phyloP scores from a whole-genome alignment of 37 sponge, comb jelly and placozoan species.

The Petrosia ficiformis region DNA sequence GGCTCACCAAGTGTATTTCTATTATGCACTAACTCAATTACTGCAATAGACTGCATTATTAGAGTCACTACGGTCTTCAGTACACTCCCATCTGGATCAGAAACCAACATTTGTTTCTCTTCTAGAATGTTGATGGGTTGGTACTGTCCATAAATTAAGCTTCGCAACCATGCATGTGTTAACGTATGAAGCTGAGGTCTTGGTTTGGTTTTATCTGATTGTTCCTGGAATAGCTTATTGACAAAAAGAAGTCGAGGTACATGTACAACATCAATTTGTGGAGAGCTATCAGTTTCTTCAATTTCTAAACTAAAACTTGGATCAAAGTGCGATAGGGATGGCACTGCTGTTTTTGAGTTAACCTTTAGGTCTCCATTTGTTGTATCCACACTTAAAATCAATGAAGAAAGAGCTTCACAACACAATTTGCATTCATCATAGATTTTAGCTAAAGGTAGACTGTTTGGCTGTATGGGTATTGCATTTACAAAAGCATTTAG shows the following conservation, averaged over 20 bases:
- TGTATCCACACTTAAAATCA: not conserved
- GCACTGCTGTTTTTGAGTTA: not conserved
- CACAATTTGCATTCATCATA: not conserved
- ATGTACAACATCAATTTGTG: not conserved
- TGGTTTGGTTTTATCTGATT: not conserved
- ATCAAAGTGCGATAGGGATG: not conserved
- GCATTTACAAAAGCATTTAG: not conserved
- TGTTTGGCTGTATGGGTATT: not conserved
- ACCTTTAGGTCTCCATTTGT: not conserved
- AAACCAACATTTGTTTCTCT: not conserved
- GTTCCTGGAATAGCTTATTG: not conserved
- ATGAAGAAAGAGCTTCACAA: conserved; percentile 10
- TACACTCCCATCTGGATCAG: not conserved
- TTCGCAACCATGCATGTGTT: not conserved
- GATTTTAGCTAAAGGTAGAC: not conserved
- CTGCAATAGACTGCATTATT: conserved; percentile 14
- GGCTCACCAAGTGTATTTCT: not conserved
- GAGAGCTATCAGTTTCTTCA: not conserved
- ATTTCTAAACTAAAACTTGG: not conserved
- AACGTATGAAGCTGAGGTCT: not conserved
- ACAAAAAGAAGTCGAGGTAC: not conserved
- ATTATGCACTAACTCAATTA: not conserved
- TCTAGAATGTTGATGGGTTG: not conserved
- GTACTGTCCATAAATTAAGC: not conserved
- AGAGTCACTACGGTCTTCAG: not conserved